Conservation (phyloP, 2,797 vertebrate genomes). For the Chloroceryle amazona region DNA sequence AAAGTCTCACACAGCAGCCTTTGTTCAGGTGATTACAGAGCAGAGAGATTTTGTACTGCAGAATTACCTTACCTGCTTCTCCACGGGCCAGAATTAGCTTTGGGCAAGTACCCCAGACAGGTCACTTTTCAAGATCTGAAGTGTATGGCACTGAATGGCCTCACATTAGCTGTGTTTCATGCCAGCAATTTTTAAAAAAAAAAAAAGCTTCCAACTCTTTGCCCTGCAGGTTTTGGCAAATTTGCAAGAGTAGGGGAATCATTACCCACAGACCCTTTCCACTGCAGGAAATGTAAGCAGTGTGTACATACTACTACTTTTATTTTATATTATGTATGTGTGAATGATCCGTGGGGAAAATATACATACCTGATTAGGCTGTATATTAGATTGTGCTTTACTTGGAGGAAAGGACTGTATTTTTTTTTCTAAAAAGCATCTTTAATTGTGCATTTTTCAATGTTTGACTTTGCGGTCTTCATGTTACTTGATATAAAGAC, state of each 20-base stretch:
- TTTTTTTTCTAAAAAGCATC: background rate
- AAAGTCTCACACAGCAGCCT: background rate
- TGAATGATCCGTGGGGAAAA: background rate
- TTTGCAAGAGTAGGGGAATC: background rate
- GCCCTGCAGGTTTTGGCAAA: background rate
- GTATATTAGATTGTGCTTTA: background rate
- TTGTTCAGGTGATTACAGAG: background rate
- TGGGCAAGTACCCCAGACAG: background rate
- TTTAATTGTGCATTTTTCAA: background rate
- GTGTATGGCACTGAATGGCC: background rate
- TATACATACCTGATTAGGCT: no score
- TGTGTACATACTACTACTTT: background rate
- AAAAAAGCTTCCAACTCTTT: background rate
- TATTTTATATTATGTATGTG: background rate
- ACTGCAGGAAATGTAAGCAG: background rate
- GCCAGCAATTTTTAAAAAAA: background rate
- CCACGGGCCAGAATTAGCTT: background rate
- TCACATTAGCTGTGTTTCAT: background rate
- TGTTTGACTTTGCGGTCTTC: background rate
- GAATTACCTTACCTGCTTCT: background rate
- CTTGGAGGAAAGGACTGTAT: background rate
- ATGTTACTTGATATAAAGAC: background rate
- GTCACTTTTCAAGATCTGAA: background rate
- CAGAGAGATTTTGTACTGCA: background rate
- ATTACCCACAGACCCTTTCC: background rate